Evolutionary conservation across 2,113 vertebrate species (phyloP), one percentile per base, ranked within the genome.

Genomic region (Nansenia antarctica): DNA sequence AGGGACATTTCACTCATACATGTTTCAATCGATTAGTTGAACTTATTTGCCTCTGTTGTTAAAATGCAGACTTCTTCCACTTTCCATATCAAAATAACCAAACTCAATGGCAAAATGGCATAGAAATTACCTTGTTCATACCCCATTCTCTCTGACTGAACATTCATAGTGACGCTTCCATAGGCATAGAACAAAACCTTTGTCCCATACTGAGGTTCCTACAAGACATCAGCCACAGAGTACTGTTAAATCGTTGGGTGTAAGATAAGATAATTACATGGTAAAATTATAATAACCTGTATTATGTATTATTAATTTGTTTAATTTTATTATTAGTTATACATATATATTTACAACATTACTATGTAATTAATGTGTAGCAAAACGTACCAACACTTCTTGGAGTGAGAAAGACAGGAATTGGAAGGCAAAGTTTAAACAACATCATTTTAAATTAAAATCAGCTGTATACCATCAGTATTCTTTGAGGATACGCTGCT

Each of bases 121-220:
- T 8, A 12, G 35, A 26, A 30, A 31, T 83, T 72, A 88, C 89
- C 87, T 88, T 89, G 87, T 31, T 52, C 82, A 22, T 86, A 73
- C 63, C 85, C 86, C 82, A 88, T 82, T 82, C 73, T 82, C 67
- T 87, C 86, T 0, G 87, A 80, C 52, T 64, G 79, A 62, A 86
- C 79, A 24, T 81, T 84, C 62, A 89, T 59, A 1, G 82, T 86
- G 1, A 88, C 72, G 31, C 82, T 87, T 68, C 82, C 78, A 67
- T 77, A 78, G 15, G 82, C 82, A 53, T 11, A 66, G 69, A 86
- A 89, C 49, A 79, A 83, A 68, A 89, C 81, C 31, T 64, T 86
- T 26, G 82, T 86, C 1, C 76, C 72, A 22, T 35, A 14, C 47
- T 90, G 39, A 42, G 37, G 37, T 18, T 42, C 37, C 14, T 42